Conservation (phyloP, 2,888 invertebrate species). For the Folsomia manolachei region DNA sequence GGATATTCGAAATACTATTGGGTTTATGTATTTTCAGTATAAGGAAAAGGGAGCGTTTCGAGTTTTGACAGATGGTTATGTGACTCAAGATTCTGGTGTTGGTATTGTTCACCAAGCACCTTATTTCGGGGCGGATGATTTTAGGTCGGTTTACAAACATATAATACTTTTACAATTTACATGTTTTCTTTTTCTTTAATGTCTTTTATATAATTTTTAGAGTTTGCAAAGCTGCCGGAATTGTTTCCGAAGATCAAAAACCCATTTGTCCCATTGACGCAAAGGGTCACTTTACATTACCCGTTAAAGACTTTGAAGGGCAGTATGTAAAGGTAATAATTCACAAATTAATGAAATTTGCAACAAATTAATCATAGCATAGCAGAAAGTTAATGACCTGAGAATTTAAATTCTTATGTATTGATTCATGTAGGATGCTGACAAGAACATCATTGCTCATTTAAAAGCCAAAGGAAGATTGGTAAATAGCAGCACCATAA, state of each 20-base stretch:
- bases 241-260: constrained; percentile 83
- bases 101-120: constrained; percentile 98
- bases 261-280: constrained; percentile 93
- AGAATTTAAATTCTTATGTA: too few species aligned
- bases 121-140: constrained; percentile 99
- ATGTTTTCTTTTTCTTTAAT: neutral
- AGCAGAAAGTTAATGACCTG: too few species aligned
- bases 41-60: constrained; percentile 67
- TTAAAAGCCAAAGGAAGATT: constrained; percentile 74
- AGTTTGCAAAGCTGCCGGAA: constrained; percentile 63
- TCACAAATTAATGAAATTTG: too few species aligned
- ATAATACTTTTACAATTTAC: neutral
- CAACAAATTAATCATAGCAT: too few species aligned
- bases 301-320: constrained; percentile 83
- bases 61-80: constrained; percentile 84
- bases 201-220: constrained; percentile 54
- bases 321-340: constrained; percentile 88
- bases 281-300: constrained; percentile 77
- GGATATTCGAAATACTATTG: neutral
- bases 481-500: constrained; percentile 71
- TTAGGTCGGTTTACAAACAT: constrained; percentile 53
- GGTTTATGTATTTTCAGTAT: constrained; percentile 46
- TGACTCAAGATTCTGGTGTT: constrained; percentile 94
- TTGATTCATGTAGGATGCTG: constrained; percentile 82
- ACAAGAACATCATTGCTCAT: constrained; percentile 84